These are phyloP conservation scores for Anguilla megastoma DNA, from an alignment of 2,797 vertebrate species.

Conservation along the genomic window DNA sequence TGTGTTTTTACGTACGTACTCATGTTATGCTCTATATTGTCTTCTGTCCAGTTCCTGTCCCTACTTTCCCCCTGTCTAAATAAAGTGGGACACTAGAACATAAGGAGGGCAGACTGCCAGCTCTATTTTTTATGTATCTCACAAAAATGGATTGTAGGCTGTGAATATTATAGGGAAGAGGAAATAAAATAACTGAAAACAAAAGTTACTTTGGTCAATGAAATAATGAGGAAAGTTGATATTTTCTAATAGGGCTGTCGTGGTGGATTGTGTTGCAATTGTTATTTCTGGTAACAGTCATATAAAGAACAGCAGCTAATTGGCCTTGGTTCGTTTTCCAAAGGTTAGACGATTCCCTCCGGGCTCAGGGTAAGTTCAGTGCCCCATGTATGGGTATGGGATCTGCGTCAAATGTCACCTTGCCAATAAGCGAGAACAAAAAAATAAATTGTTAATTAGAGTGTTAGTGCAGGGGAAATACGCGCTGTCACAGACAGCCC, in stretches of 20 bases:
- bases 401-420: constrained; percentile 27
- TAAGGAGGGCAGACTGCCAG: neutral
- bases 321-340: constrained; percentile 32
- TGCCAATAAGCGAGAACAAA: constrained; percentile 26
- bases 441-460: constrained; percentile 31
- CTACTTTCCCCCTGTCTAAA: neutral
- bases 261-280: constrained; percentile 22
- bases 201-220: constrained; percentile 27
- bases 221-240: constrained; percentile 11
- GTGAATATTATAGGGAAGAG: neutral
- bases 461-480: constrained; percentile 22
- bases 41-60: neutral
- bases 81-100: neutral
- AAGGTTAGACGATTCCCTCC: constrained; percentile 27
- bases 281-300: constrained; percentile 31
- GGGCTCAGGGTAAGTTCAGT: constrained; percentile 13
- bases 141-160: neutral
- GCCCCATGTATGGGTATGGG: neutral
- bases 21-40: neutral
- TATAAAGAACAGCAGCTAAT: constrained; percentile 27
- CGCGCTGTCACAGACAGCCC: neutral
- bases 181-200: constrained; percentile 12
- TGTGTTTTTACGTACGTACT: too few relatives aligned
- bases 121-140: neutral
- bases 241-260: constrained; percentile 10